These are phyloP conservation scores for Eledone cirrhosa DNA, from an alignment of 2,888 invertebrate species.

Conservation along the genomic window DNA sequence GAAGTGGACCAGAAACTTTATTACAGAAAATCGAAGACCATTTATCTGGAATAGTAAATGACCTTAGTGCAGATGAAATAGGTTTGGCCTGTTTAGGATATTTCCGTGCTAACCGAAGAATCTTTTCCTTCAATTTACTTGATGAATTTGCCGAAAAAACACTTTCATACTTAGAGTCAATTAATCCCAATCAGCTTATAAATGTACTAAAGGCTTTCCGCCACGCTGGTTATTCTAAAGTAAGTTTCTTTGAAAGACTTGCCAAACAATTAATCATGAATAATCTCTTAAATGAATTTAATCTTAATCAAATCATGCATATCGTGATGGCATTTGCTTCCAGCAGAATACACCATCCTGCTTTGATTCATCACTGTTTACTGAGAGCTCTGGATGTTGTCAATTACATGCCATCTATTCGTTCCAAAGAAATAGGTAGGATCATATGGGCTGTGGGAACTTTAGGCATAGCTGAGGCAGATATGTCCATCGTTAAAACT, in stretches of 20 bases:
- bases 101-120: conserved; percentile 33
- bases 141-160: conserved; percentile 31
- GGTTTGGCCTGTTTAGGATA: conserved; percentile 31
- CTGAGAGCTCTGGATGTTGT: conserved; percentile 6
- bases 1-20: conserved; percentile 32
- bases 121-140: conserved; percentile 31
- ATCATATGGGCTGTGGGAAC: conserved; percentile 37
- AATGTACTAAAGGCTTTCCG: conserved; percentile 33
- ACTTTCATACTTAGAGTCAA: not conserved
- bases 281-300: not conserved
- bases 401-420: not conserved
- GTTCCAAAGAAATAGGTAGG: conserved; percentile 36
- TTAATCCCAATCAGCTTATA: conserved; percentile 27
- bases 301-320: conserved; percentile 35
- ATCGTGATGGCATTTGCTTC: conserved; percentile 33
- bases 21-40: conserved; percentile 32
- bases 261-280: conserved; percentile 17
- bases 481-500: not conserved
- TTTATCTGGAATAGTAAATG: conserved; percentile 24
- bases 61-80: conserved; percentile 33
- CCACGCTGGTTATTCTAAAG: conserved; percentile 33
- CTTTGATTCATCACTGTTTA: conserved; percentile 30
- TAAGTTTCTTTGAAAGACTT: conserved; percentile 32
- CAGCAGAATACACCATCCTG: conserved; percentile 26
- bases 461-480: not conserved